A percentile compares a stretch with the other conserved stretches of the same genome.
These are phyloP conservation scores for Rhamphomyia laevipes DNA, from an alignment of 2,888 invertebrate genomes.

Conservation along the genomic window DNA sequence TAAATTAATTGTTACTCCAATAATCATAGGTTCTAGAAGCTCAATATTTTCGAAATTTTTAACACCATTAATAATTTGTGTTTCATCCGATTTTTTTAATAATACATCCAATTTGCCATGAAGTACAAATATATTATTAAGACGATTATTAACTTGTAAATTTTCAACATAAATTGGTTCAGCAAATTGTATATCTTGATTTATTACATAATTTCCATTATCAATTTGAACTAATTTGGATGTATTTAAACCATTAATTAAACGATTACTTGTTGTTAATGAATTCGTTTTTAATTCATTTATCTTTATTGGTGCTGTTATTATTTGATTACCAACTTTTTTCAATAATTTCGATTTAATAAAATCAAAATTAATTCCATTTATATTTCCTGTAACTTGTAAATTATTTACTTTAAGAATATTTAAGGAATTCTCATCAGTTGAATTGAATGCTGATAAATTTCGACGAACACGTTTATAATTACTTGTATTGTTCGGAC, in stretches of 20 bases:
- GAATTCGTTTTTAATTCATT: conserved; percentile 26
- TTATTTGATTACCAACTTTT: conserved; percentile 39
- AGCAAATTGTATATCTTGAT: conserved; percentile 38
- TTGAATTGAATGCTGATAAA: too few relatives aligned
- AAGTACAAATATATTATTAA: conserved; percentile 40
- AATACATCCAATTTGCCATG: conserved; percentile 38
- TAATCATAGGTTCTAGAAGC: conserved; percentile 36
- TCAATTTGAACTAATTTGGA: conserved; percentile 32
- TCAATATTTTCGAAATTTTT: conserved; percentile 39
- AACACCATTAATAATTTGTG: conserved; percentile 37
- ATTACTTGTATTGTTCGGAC: background rate
- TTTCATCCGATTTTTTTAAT: conserved; percentile 30
- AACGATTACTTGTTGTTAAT: conserved; percentile 22
- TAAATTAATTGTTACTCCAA: conserved; percentile 22
- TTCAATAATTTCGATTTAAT: conserved; percentile 37
- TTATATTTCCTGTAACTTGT: conserved; percentile 6
- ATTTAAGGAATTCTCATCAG: background rate
- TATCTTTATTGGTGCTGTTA: conserved; percentile 27
- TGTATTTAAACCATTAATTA: conserved; percentile 23
- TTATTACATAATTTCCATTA: conserved; percentile 32
- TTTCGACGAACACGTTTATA: too few relatives aligned
- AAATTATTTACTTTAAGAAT: background rate
- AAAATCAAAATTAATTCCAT: conserved; percentile 7
- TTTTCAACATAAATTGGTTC: conserved; percentile 33
- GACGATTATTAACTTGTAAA: conserved; percentile 32